Percentiles rank a stretch among this genome's conserved stretches.
phyloP scores from a whole-genome alignment of 2,888 invertebrate species.

The Nesidiocoris tenuis region DNA sequence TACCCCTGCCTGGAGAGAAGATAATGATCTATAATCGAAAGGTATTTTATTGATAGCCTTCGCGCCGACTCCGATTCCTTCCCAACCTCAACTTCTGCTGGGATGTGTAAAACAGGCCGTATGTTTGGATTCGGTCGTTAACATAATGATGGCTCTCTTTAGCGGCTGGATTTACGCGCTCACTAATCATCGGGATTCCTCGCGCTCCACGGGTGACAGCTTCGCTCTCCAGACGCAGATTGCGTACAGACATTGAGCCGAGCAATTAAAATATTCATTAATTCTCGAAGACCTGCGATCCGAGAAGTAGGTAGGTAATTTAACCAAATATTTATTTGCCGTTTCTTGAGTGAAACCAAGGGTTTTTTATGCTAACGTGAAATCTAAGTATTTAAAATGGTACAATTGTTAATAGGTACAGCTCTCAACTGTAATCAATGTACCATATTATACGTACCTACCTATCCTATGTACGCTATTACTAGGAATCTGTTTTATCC shows the following conservation, averaged over 20 bases:
- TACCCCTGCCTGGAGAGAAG: background rate
- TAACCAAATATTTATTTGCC: background rate
- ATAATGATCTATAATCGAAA: background rate
- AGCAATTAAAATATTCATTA: background rate
- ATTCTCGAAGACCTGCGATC: background rate
- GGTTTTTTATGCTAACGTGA: no score
- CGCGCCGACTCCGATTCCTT: background rate
- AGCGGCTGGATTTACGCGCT: constrained; percentile 28
- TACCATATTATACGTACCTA: no score
- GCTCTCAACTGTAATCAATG: no score
- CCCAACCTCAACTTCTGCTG: background rate
- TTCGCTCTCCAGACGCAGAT: background rate
- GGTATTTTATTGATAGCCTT: background rate
- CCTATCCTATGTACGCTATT: no score
- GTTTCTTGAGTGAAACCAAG: no score
- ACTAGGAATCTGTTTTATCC: no score
- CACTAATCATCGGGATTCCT: constrained; percentile 28
- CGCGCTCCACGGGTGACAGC: constrained; percentile 31
- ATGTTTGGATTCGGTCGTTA: constrained; percentile 35
- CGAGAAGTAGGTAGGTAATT: background rate
- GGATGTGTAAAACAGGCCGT: constrained; percentile 2
- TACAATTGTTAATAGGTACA: no score
- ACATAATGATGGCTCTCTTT: constrained; percentile 35
- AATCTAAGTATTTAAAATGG: no score
- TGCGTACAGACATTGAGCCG: background rate